Evolutionary conservation across 2,113 vertebrate genomes (phyloP), one percentile per base, ranked within the genome.

Genomic region (Rana temporaria): DNA sequence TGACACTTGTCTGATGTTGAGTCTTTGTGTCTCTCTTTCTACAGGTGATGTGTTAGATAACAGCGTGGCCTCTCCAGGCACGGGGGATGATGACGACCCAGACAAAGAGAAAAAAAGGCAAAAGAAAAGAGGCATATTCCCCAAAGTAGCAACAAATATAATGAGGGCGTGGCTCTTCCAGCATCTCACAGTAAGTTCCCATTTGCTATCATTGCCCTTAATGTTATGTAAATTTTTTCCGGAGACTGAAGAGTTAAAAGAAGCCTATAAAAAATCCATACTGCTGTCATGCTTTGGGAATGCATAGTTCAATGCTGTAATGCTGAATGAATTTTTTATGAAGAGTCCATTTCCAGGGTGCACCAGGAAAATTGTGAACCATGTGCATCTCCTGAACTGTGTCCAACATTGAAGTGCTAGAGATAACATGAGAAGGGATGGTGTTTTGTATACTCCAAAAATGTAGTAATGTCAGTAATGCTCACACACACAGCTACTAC

Each of bases 151-250:
- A 90, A 99, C 98, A 86, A 99, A 99, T 93, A 99, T 99, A 91
- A 99, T 99, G 98, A 96, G 98, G 93, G 98, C 98, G 0, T 99
- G 98, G 98, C 97, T 99, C 84, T 99, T 99, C 92, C 98, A 99
- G 91, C 98, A 99, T 93, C 98, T 99, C 94, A 99, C 98, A 93
- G 98, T 99, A 95, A 96, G 97, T 91, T 81, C 22, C 24, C 7
- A 24, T 63, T 63, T 60, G 20, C 22, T 22, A 14, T 15, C 42
- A 16, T 42, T 6, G 38, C 32, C 15, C 19, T 15, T 18, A 55
- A 52, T 55, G 14, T 74, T 32, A 4, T 53, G 9, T 12, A 26
- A n/a, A 14, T 57, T 18, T 53, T 11, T 32, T 73, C 55, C 38
- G 56, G 53, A 38, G 9, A 2, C 11, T 74, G 2, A 34, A 74